Evolutionary conservation across 2,888 invertebrate species (phyloP).

Genomic region (Noctua pronuba): DNA sequence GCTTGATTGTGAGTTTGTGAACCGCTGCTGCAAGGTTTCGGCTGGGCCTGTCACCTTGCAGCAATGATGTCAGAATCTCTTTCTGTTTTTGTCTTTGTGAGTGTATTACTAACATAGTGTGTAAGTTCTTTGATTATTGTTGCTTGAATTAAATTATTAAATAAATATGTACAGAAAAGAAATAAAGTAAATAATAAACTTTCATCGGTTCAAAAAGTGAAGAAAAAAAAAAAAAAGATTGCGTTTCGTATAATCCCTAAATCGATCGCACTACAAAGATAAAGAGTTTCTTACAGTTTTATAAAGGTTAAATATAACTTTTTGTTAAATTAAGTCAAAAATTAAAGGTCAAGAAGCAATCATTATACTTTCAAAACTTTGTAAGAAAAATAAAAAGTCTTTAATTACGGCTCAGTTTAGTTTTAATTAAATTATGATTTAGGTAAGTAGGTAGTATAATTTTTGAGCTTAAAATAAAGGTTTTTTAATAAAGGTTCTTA

Average conservation of each 20-base stretch:
- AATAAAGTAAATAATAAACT: too few species aligned
- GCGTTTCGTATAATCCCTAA: not conserved
- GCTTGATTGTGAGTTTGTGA: too few species aligned
- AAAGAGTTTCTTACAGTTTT: not conserved
- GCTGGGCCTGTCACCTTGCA: too few species aligned
- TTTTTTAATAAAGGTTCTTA: not conserved
- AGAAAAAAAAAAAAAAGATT: too few species aligned
- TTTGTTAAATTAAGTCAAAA: constrained; percentile 14
- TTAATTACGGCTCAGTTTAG: constrained; percentile 10
- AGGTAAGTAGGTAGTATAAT: not conserved
- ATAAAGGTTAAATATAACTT: not conserved
- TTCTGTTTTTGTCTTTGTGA: too few species aligned
- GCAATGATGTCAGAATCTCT: too few species aligned
- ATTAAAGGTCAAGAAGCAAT: constrained; percentile 19
- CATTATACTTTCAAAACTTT: constrained; percentile 18
- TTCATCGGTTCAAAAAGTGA: too few species aligned
- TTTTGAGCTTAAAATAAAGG: not conserved
- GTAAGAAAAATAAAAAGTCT: constrained; percentile 35
- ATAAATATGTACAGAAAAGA: too few species aligned
- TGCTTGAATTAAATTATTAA: too few species aligned
- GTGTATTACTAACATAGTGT: too few species aligned
- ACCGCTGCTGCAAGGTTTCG: too few species aligned
- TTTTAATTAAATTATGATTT: constrained; percentile 24
- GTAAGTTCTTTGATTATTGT: too few species aligned
- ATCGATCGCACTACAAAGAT: not conserved